Conservation (phyloP, 2,113 vertebrate species). For the Apodemus speciosus region DNA sequence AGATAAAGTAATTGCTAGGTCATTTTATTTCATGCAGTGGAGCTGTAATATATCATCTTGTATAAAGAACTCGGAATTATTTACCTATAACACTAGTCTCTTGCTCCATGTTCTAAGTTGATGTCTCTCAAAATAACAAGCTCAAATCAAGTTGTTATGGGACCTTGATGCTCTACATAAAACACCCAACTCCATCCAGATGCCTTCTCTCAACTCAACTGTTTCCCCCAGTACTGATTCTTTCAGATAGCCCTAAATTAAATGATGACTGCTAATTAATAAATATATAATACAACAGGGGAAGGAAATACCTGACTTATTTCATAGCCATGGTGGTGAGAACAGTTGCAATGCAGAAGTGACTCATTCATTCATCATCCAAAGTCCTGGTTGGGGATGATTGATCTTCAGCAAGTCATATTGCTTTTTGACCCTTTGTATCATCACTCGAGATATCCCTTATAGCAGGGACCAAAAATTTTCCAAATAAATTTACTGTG, state of each 20-base stretch:
- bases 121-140: conserved; percentile 26
- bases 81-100: neutral
- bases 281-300: neutral
- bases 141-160: neutral
- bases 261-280: neutral
- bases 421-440: neutral
- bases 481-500: neutral
- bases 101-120: neutral
- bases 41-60: neutral
- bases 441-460: neutral
- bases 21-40: conserved; percentile 6
- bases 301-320: neutral
- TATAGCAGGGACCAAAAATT: neutral
- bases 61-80: conserved; percentile 11
- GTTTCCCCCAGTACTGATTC: neutral
- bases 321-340: neutral
- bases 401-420: neutral
- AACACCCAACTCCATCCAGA: neutral
- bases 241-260: neutral
- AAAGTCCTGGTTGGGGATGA: neutral
- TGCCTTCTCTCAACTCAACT: neutral
- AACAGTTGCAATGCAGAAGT: conserved; percentile 3
- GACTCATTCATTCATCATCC: neutral
- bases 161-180: neutral
- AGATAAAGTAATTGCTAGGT: conserved; percentile 15